Conservation (phyloP, 2,113 vertebrate species). For the Nothobranchius furzeri region DNA sequence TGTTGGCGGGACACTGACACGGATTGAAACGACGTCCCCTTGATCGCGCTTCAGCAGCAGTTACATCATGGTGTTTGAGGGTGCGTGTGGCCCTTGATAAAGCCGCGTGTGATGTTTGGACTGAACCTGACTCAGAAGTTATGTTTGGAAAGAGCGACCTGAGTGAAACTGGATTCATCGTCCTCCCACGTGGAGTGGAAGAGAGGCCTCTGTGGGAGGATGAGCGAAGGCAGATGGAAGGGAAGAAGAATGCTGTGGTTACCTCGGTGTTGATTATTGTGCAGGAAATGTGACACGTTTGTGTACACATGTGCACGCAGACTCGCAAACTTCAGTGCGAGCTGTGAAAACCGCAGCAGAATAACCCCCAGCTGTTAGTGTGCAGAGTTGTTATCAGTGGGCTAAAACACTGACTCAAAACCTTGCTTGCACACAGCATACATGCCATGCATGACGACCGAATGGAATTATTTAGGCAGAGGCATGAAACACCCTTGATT, state of each 20-base stretch:
- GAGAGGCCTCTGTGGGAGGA: conserved; percentile 57
- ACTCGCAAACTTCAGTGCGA: conserved; percentile 34
- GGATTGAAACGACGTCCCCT: conserved; percentile 46
- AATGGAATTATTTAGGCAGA: too few species aligned
- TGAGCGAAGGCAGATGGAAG: conserved; percentile 62
- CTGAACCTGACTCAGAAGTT: conserved; percentile 46
- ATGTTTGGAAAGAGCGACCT: conserved; percentile 55
- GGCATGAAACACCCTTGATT: conserved; percentile 53
- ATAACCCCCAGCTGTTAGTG: conserved; percentile 73
- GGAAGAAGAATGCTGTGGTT: conserved; percentile 71
- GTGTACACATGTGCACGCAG: conserved; percentile 4
- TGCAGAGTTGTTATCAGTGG: conserved; percentile 49
- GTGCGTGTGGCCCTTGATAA: conserved; percentile 53
- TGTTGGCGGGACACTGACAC: conserved; percentile 57
- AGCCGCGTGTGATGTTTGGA: conserved; percentile 49
- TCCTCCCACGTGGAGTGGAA: conserved; percentile 48
- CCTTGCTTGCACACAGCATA: neutral
- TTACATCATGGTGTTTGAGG: conserved; percentile 60
- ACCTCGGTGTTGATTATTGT: conserved; percentile 53
- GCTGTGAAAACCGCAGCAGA: conserved; percentile 75
- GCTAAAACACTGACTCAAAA: conserved; percentile 46
- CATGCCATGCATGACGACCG: too few species aligned
- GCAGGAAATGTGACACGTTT: conserved; percentile 64
- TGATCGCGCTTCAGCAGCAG: conserved; percentile 46
- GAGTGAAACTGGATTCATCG: conserved; percentile 37